A percentile compares a stretch with the other conserved stretches of the same genome.
These are phyloP conservation scores for Sympetrum striolatum DNA, from an alignment of 2,888 invertebrate species.

Conservation along the genomic window DNA sequence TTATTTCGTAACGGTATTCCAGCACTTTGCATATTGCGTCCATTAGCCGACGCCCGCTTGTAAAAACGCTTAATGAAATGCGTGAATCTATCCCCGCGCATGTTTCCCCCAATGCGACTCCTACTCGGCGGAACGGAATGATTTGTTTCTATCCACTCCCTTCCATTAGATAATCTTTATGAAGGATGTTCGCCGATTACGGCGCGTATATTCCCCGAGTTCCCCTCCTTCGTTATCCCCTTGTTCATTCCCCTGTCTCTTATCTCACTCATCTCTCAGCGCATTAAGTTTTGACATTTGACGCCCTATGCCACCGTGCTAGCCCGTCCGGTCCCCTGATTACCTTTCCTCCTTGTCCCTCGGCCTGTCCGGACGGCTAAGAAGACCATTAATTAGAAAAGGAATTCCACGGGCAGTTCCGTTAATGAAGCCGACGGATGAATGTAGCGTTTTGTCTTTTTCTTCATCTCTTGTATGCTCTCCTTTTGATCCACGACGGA, in stretches of 20 bases:
- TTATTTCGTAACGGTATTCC: background rate
- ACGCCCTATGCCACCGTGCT: conserved; percentile 31
- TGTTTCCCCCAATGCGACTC: background rate
- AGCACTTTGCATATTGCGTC: background rate
- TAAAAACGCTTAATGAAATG: background rate
- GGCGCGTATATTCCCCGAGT: background rate
- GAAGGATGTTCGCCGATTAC: conserved; percentile 31
- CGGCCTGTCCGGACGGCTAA: conserved; percentile 4
- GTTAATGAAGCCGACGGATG: conserved; percentile 23
- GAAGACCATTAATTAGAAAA: conserved; percentile 36
- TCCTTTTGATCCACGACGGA: background rate
- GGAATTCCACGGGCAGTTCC: conserved; percentile 12
- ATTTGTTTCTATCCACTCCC: background rate
- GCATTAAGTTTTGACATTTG: conserved; percentile 40
- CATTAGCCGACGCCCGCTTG: background rate
- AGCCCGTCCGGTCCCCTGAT: conserved; percentile 4
- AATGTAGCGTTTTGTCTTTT: background rate
- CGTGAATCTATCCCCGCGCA: background rate
- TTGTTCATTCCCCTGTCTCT: background rate
- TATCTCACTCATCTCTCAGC: conserved; percentile 23
- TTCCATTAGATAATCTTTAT: conserved; percentile 29
- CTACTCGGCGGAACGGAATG: background rate
- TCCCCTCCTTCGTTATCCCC: background rate
- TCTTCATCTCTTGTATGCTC: background rate
- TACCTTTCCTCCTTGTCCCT: background rate